phyloP scores from a whole-genome alignment of 2,113 vertebrate species.

The Machaerirhynchus nigripectus region DNA sequence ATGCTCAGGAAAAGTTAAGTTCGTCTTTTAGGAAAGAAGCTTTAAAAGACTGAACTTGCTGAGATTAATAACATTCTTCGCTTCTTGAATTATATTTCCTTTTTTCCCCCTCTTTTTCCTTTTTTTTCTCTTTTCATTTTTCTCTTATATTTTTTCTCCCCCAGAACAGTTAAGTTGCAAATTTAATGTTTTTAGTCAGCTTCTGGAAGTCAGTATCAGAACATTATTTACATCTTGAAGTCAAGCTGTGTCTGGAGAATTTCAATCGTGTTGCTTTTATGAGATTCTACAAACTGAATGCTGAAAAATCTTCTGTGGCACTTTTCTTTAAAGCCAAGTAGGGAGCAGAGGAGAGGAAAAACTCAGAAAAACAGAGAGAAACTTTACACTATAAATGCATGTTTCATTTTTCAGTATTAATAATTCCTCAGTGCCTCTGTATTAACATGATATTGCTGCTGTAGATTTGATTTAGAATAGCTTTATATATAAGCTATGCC shows the following conservation, averaged over 20 bases:
- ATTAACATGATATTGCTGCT: neutral
- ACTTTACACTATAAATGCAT: neutral
- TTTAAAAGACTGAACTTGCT: conserved; percentile 17
- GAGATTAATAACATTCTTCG: neutral
- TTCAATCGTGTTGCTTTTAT: conserved; percentile 31
- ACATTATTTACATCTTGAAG: conserved; percentile 47
- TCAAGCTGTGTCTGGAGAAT: conserved; percentile 45
- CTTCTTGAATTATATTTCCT: neutral
- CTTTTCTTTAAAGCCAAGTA: neutral
- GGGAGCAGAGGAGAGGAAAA: neutral
- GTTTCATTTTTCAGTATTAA: conserved; percentile 16
- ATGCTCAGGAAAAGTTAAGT: conserved; percentile 1
- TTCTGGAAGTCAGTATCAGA: conserved; percentile 48
- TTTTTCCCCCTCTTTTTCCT: rapidly evolving
- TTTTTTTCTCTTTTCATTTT: neutral
- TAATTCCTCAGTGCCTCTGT: neutral
- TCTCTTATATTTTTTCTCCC: neutral
- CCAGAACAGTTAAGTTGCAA: neutral
- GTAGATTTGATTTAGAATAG: neutral
- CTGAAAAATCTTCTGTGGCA: neutral
- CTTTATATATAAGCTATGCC: neutral
- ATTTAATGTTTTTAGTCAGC: conserved; percentile 32
- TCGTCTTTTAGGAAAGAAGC: neutral
- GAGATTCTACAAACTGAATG: neutral
- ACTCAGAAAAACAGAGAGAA: neutral